These are phyloP conservation scores for Caenorhabditis sp. DNA, from an alignment of 2,888 invertebrate genomes.

Conservation along the genomic window DNA sequence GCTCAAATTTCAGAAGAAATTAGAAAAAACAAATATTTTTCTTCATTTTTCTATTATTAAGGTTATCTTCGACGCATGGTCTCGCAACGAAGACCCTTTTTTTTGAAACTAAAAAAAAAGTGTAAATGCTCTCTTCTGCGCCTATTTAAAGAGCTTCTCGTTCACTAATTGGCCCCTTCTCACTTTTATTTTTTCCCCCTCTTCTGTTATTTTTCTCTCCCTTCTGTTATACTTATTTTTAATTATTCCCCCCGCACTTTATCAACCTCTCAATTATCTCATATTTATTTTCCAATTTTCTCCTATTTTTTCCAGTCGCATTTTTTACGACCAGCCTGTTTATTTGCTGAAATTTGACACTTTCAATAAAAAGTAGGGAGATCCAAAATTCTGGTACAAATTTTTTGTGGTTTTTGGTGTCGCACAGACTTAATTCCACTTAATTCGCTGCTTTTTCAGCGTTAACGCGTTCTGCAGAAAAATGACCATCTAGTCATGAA, in stretches of 20 bases:
- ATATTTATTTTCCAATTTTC: background rate
- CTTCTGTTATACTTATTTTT: background rate
- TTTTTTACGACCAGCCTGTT: slow-evolving; percentile 4
- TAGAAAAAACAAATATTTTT: no score
- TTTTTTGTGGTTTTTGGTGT: background rate
- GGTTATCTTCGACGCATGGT: no score
- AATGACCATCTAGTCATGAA: no score
- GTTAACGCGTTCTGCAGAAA: no score
- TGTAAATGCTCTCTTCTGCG: background rate
- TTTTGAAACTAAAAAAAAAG: background rate
- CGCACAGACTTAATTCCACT: background rate
- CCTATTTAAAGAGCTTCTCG: background rate
- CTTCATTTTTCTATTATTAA: no score
- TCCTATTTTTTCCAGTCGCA: background rate
- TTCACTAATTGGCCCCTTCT: background rate
- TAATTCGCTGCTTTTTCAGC: no score
- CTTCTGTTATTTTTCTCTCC: background rate
- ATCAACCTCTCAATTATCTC: background rate
- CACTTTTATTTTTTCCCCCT: background rate
- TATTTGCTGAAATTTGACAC: slow-evolving; percentile 4
- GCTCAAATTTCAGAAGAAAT: slow-evolving; percentile 1
- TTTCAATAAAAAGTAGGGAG: background rate
- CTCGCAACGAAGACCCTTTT: no score
- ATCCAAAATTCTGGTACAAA: slow-evolving; percentile 1
- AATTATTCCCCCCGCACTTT: background rate